These are phyloP conservation scores for Forbesichthys agassizii DNA, from an alignment of 2,113 vertebrate genomes.

Conservation along the genomic window DNA sequence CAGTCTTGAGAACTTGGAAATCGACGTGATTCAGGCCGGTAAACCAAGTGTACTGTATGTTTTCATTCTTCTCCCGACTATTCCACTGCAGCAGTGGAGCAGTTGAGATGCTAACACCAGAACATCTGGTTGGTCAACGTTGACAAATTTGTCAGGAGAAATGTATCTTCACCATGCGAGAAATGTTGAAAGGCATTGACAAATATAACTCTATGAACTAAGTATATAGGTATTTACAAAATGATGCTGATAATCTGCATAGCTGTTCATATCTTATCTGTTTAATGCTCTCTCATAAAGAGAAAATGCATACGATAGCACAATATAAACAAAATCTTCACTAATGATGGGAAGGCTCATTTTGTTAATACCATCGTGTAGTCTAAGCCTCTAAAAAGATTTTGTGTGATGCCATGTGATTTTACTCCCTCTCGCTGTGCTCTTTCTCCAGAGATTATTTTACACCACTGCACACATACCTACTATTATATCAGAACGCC, in stretches of 20 bases:
- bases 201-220: not conserved
- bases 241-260: slow-evolving; percentile 18
- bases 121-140: not conserved
- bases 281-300: slow-evolving; percentile 24
- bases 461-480: too few species aligned
- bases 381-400: slow-evolving; percentile 16
- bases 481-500: too few species aligned
- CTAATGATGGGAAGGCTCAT: slow-evolving; percentile 46
- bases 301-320: slow-evolving; percentile 44
- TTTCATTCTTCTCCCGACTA: not conserved
- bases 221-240: not conserved
- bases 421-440: slow-evolving; percentile 19
- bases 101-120: slow-evolving; percentile 11
- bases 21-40: slow-evolving; percentile 9
- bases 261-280: slow-evolving; percentile 34
- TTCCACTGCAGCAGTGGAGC: not conserved
- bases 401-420: not conserved
- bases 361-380: not conserved
- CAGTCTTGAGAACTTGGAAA: not conserved
- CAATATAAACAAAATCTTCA: slow-evolving; percentile 48
- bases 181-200: not conserved
- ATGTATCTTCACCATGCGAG: not conserved
- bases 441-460: too few species aligned
- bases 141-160: not conserved
- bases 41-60: not conserved